phyloP scores from a whole-genome alignment of 2,113 vertebrate species.

The Regulus satrapa region DNA sequence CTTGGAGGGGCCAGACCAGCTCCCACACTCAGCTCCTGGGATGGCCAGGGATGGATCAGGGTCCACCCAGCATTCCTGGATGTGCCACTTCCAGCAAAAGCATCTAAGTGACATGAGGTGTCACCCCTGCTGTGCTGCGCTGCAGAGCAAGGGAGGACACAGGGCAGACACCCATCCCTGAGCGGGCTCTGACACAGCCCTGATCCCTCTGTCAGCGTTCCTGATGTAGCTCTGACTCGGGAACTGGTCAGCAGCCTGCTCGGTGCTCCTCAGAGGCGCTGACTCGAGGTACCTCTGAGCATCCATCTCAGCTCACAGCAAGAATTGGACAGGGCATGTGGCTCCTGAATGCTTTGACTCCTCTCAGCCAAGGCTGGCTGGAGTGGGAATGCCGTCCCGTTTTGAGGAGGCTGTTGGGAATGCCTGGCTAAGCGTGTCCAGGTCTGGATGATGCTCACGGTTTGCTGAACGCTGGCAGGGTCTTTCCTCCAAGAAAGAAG shows the following conservation, averaged over 20 bases:
- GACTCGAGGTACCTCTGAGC: neutral
- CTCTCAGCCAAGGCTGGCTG: neutral
- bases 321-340: neutral
- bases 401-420: accelerated
- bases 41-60: neutral
- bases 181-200: neutral
- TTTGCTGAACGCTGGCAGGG: neutral
- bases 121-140: neutral
- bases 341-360: neutral
- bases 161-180: accelerated
- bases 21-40: neutral
- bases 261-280: neutral
- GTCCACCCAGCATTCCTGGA: neutral
- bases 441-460: accelerated
- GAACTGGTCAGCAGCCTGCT: neutral
- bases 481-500: neutral
- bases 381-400: neutral
- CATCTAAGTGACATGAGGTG: accelerated
- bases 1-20: accelerated
- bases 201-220: neutral
- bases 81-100: neutral
- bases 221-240: neutral
- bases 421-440: neutral
- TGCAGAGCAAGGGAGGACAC: neutral
- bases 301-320: neutral